Evolutionary conservation across 2,797 vertebrate species (phyloP).

Genomic region (Antennarius maculatus): DNA sequence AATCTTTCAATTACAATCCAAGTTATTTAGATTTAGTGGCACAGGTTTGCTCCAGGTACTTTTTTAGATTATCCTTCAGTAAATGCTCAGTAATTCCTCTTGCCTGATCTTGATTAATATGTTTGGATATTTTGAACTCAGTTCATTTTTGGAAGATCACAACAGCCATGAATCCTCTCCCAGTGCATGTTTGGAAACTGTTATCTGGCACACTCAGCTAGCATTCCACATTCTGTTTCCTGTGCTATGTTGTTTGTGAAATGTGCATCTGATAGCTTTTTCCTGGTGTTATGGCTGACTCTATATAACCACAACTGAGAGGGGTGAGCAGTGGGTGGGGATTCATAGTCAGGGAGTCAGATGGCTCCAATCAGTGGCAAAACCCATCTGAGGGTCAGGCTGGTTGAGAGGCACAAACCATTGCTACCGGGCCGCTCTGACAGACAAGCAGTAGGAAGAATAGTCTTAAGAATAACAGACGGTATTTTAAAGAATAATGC

Average conservation of each 20-base stretch:
- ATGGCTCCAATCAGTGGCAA: conserved; percentile 57
- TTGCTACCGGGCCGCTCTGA: conserved; percentile 18
- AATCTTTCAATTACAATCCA: not conserved
- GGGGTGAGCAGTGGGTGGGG: conserved; percentile 33
- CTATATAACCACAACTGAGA: conserved; percentile 37
- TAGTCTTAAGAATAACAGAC: conserved; percentile 16
- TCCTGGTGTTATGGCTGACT: conserved; percentile 31
- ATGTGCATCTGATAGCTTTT: conserved; percentile 41
- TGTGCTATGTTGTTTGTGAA: conserved; percentile 27
- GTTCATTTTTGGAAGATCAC: not conserved
- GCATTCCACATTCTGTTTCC: conserved; percentile 11
- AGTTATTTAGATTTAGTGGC: not conserved
- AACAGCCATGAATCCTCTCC: not conserved
- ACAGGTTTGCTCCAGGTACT: not conserved
- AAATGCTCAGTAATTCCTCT: not conserved
- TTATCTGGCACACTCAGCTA: not conserved
- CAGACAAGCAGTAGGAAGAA: conserved; percentile 17
- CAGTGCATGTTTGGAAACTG: not conserved
- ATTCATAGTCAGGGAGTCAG: conserved; percentile 39
- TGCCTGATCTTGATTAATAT: not conserved
- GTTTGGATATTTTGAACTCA: not conserved
- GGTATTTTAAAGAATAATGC: not conserved
- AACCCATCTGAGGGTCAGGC: conserved; percentile 43
- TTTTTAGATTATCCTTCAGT: conserved; percentile 7
- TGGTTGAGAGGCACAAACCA: conserved; percentile 46